Conservation (phyloP, 2,888 invertebrate genomes). For the Dolichopus griseipennis region DNA sequence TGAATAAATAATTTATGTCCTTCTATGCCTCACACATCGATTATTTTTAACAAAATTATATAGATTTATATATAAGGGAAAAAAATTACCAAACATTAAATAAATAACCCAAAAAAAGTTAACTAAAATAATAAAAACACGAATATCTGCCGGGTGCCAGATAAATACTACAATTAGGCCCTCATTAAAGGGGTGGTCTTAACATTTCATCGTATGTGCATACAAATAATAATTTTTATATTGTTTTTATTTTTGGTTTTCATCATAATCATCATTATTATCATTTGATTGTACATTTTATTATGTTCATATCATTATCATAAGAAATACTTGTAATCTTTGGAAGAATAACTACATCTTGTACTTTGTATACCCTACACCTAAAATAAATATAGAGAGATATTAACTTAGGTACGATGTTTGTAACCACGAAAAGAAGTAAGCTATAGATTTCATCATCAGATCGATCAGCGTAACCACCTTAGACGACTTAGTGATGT, state of each 20-base stretch:
- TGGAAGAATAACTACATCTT: too few relatives aligned
- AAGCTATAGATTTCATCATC: too few relatives aligned
- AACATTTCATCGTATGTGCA: slow-evolving; percentile 20
- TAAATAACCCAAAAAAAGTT: background rate
- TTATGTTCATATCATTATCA: too few relatives aligned
- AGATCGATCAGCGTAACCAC: too few relatives aligned
- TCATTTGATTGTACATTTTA: too few relatives aligned
- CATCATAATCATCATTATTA: background rate
- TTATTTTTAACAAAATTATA: background rate
- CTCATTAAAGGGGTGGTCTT: slow-evolving; percentile 45
- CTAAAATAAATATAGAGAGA: too few relatives aligned
- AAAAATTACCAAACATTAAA: background rate
- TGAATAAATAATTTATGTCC: background rate
- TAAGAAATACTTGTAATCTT: too few relatives aligned
- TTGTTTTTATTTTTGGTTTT: background rate
- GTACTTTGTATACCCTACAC: too few relatives aligned
- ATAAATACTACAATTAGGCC: slow-evolving; percentile 40
- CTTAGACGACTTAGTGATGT: too few relatives aligned
- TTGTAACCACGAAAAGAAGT: too few relatives aligned
- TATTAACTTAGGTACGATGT: too few relatives aligned
- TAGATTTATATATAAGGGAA: too few relatives aligned
- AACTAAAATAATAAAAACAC: background rate
- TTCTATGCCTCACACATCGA: slow-evolving; percentile 4
- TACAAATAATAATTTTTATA: background rate
- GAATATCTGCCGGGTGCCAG: slow-evolving; percentile 8